Evolutionary conservation across 2,113 vertebrate genomes (phyloP).

Genomic region (Scytalopus superciliaris): DNA sequence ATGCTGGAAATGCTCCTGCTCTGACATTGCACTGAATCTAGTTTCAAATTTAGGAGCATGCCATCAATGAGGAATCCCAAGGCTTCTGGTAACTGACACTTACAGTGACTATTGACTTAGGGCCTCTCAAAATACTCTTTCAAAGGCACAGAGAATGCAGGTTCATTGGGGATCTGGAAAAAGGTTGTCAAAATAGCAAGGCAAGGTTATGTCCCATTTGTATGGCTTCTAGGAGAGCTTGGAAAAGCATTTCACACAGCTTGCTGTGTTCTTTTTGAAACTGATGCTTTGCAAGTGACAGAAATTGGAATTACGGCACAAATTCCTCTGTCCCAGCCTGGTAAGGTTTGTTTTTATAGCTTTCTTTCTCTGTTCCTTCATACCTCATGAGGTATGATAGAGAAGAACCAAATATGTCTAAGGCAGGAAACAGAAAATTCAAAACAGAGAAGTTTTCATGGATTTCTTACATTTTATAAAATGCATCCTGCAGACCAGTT

Average conservation of each 20-base stretch:
- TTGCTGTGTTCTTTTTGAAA: not conserved
- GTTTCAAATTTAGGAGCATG: constrained; percentile 83
- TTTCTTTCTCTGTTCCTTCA: not conserved
- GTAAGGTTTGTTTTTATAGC: not conserved
- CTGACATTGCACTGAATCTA: constrained; percentile 82
- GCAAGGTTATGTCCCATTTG: not conserved
- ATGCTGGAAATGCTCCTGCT: constrained; percentile 56
- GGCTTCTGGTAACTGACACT: constrained; percentile 73
- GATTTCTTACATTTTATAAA: not conserved
- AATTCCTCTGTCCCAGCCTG: not conserved
- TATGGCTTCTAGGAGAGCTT: not conserved
- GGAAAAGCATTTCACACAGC: not conserved
- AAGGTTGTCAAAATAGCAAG: constrained; percentile 74
- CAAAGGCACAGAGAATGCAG: constrained; percentile 69
- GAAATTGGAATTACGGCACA: not conserved
- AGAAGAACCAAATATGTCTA: not conserved
- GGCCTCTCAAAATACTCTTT: constrained; percentile 71
- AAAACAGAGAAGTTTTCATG: not conserved
- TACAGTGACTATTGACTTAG: constrained; percentile 65
- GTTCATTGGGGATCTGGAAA: constrained; percentile 53
- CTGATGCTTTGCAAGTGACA: not conserved
- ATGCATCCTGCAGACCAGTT: not conserved
- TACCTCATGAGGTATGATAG: not conserved
- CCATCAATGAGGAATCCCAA: constrained; percentile 81
- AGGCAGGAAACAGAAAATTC: not conserved